Evolutionary conservation across 2,888 invertebrate species (phyloP).

Genomic region (Folsomia candida): DNA sequence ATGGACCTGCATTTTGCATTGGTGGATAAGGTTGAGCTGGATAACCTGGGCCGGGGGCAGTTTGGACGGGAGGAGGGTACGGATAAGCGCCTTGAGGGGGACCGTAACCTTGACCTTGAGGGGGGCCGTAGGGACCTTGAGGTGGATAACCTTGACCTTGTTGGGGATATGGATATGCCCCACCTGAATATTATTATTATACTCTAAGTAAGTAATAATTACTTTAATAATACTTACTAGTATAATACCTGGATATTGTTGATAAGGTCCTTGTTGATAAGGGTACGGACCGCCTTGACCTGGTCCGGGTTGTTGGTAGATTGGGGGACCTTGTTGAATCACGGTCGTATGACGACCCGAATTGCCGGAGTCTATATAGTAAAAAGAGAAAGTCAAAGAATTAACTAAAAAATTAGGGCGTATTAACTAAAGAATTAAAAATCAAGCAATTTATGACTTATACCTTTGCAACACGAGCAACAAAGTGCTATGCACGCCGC

Average conservation of each 20-base stretch:
- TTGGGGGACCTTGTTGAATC: constrained; percentile 35
- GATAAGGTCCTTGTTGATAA: constrained; percentile 14
- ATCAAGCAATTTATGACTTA: constrained; percentile 25
- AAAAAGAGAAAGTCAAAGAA: background rate
- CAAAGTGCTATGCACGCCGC: constrained; percentile 43
- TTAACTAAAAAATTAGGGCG: background rate
- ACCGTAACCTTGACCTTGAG: background rate
- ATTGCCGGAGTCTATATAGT: background rate
- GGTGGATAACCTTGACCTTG: constrained; percentile 26
- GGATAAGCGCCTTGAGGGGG: background rate
- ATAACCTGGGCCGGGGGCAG: background rate
- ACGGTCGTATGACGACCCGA: constrained; percentile 29
- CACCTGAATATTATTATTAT: too few species aligned
- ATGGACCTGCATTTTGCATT: constrained; percentile 3
- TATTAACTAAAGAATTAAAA: constrained; percentile 9
- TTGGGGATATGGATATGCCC: constrained; percentile 11
- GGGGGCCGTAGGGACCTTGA: constrained; percentile 19
- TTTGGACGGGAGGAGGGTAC: background rate
- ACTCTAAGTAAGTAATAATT: too few species aligned
- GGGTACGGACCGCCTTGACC: constrained; percentile 20
- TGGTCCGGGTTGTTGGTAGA: constrained; percentile 35
- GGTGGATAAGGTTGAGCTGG: background rate
- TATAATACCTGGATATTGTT: constrained; percentile 8
- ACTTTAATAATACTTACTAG: too few species aligned
- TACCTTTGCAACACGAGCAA: constrained; percentile 42